Conservation (phyloP, 1,140 invertebrate genomes). For the Psix sp. region DNA sequence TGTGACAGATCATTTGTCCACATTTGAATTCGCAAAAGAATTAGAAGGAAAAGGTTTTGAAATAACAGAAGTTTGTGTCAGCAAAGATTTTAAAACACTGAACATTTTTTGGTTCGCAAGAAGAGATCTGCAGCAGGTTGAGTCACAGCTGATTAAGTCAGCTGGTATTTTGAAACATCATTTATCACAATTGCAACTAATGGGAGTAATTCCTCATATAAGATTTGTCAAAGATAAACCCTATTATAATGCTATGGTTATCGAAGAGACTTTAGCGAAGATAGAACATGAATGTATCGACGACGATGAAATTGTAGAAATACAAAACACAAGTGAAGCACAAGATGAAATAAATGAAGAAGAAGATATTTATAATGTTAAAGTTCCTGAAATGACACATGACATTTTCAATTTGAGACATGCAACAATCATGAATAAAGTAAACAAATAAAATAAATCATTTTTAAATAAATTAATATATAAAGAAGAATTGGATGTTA, state of each 20-base stretch:
- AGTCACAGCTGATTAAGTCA: constrained; percentile 77
- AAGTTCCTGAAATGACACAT: constrained; percentile 80
- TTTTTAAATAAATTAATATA: not conserved
- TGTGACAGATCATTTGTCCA: constrained; percentile 85
- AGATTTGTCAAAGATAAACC: constrained; percentile 83
- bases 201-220: constrained; percentile 84
- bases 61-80: constrained; percentile 82
- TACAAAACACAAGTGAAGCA: constrained; percentile 34
- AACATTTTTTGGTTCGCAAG: constrained; percentile 84
- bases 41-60: constrained; percentile 82
- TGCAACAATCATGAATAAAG: constrained; percentile 78
- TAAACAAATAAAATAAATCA: constrained; percentile 27
- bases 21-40: constrained; percentile 79
- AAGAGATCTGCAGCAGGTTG: constrained; percentile 68
- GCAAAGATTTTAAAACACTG: constrained; percentile 80
- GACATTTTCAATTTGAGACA: constrained; percentile 85
- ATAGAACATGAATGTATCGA: constrained; percentile 66
- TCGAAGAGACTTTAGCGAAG: constrained; percentile 80
- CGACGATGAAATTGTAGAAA: constrained; percentile 66
- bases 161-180: constrained; percentile 81
- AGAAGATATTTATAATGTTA: constrained; percentile 56
- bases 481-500: no score
- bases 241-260: constrained; percentile 73
- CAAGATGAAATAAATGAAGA: constrained; percentile 69
- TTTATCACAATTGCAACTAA: constrained; percentile 81